phyloP scores from a whole-genome alignment of 2,888 invertebrate genomes.

The Busseola fusca region DNA sequence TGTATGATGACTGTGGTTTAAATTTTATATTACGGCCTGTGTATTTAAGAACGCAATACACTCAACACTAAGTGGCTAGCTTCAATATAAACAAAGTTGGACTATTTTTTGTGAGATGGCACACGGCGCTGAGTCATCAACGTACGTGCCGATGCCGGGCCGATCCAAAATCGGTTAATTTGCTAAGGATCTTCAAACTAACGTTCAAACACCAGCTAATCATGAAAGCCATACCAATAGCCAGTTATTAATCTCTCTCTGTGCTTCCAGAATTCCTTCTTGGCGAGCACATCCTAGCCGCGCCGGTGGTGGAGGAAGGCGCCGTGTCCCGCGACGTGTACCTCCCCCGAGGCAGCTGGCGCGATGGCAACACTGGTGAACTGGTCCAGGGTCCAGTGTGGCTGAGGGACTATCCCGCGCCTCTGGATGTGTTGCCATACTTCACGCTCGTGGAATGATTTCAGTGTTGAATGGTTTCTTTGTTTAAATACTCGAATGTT shows the following conservation, averaged over 20 bases:
- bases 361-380: conserved; percentile 81
- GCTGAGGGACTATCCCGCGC: conserved; percentile 90
- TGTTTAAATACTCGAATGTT: conserved; percentile 38
- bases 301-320: conserved; percentile 91
- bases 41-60: too few species aligned
- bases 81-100: too few species aligned
- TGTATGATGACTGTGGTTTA: too few species aligned
- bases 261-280: conserved; percentile 90
- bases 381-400: conserved; percentile 86
- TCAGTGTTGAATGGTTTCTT: conserved; percentile 36
- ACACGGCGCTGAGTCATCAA: too few species aligned
- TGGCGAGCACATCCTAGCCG: conserved; percentile 91
- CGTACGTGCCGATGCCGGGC: too few species aligned
- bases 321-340: conserved; percentile 90
- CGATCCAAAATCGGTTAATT: neutral
- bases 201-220: neutral
- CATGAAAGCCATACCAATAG: neutral
- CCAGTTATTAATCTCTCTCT: neutral
- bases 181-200: neutral
- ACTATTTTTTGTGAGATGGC: too few species aligned
- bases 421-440: conserved; percentile 90
- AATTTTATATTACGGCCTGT: too few species aligned
- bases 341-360: conserved; percentile 92
- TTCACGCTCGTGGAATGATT: conserved; percentile 79
- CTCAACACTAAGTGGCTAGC: too few species aligned